Evolutionary conservation across 2,113 vertebrate genomes (phyloP), one percentile per base, ranked within the genome.

Genomic region (Todiramphus chloris): DNA sequence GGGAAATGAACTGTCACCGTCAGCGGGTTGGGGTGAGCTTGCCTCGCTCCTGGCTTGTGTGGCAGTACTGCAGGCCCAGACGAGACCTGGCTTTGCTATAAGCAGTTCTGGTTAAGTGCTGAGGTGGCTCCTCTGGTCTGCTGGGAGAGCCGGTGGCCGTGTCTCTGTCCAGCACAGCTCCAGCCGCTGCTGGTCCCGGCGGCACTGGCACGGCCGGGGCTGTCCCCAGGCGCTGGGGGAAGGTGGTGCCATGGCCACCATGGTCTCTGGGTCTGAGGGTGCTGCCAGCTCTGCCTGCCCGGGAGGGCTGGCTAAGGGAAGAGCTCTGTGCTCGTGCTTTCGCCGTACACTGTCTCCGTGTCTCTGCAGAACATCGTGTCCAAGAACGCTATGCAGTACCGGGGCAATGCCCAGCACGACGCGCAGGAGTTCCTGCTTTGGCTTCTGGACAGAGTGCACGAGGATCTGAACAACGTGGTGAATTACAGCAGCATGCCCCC

Each of bases 361-460:
- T 77, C 81, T 95, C 93, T 12, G 10, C 97, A 99, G 99, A 99
- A 98, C 89, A 98, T 98, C 2, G 99, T 99, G 87, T 98, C 99
- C 31, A 99, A 99, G 97, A 99, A 99, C 2, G 99, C 99, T 13
- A 97, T 99, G 77, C 99, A 99, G 94, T 99, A 99, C 92, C 98
- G 99, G 6, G 99, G 99, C 41, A 99, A 99, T 7, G 98, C 99
- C 51, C 99, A 99, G 97, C 99, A 99, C 1, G 99, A 99, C 9
- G 99, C 99, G 5, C 99, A 99, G 96, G 99, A 99, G 98, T 99
- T 99, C 94, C 98, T 99, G 67, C 98, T 99, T 30, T 99, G 99
- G 99, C 98, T 99, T 28, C 97, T 99, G 70, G 99, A 99, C 97
- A 97, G 99, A 93, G 99, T 99, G 10, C 99, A 99, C 0, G 99